Conservation (phyloP, 2,113 vertebrate genomes). For the Todiramphus saurophagus region DNA sequence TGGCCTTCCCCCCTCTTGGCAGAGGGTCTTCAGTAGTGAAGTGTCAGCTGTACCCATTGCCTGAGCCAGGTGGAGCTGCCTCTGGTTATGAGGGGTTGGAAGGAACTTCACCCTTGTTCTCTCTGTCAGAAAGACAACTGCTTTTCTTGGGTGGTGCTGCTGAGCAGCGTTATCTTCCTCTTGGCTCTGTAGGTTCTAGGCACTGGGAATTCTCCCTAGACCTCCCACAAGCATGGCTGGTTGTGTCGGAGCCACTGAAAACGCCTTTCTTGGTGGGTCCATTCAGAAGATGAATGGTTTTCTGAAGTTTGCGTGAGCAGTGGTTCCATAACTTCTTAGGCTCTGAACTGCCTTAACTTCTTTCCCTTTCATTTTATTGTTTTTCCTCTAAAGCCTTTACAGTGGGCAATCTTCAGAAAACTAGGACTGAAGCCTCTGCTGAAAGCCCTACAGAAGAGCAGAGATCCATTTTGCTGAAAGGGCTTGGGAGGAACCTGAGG, state of each 20-base stretch:
- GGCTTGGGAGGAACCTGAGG: constrained; percentile 3
- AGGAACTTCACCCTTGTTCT: background rate
- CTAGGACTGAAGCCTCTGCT: background rate
- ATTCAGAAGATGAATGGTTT: background rate
- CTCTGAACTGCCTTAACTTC: background rate
- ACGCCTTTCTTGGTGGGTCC: background rate
- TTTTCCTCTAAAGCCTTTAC: background rate
- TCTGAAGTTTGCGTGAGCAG: background rate
- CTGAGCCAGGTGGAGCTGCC: rapidly evolving
- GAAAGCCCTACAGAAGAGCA: background rate
- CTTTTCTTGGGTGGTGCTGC: background rate
- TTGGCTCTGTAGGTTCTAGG: background rate
- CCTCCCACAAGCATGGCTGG: constrained; percentile 25
- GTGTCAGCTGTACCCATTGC: background rate
- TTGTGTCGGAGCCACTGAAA: background rate
- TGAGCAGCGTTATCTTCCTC: background rate
- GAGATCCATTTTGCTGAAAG: background rate
- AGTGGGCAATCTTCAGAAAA: background rate
- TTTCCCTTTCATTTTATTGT: background rate
- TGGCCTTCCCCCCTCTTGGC: no score
- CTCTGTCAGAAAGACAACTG: rapidly evolving
- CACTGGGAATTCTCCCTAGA: background rate
- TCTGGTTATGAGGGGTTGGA: rapidly evolving
- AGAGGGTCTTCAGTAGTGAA: rapidly evolving
- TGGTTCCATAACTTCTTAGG: background rate